A percentile compares a stretch with the other conserved stretches of the same genome.
phyloP scores from a whole-genome alignment of 2,888 invertebrate species.

The Aphrophora alni region DNA sequence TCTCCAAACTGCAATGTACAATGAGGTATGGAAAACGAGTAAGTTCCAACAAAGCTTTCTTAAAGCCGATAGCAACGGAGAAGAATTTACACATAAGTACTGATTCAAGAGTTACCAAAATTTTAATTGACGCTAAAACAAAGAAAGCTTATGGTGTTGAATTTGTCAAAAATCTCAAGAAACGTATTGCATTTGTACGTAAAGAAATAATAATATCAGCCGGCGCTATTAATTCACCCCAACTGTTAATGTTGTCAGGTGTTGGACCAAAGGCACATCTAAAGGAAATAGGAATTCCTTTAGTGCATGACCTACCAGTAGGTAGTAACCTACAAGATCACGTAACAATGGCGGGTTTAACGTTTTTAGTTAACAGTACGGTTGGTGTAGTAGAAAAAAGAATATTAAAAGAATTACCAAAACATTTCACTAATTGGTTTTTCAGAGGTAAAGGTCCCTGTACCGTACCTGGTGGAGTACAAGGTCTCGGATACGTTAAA shows the following conservation, averaged over 20 bases:
- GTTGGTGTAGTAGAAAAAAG: conserved; percentile 34
- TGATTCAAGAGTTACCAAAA: conserved; percentile 62
- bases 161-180: conserved; percentile 59
- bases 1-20: conserved; percentile 47
- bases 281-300: conserved; percentile 61
- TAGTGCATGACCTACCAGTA: conserved; percentile 65
- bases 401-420: conserved; percentile 53
- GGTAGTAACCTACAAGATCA: conserved; percentile 71
- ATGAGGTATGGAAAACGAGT: conserved; percentile 55
- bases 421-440: conserved; percentile 68
- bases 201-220: conserved; percentile 77
- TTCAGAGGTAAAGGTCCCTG: conserved; percentile 67
- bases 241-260: conserved; percentile 81
- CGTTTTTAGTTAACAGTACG: conserved; percentile 50
- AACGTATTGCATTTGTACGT: conserved; percentile 61
- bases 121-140: conserved; percentile 62
- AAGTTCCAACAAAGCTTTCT: conserved; percentile 67
- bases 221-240: conserved; percentile 81
- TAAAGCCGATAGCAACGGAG: conserved; percentile 62
- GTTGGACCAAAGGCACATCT: conserved; percentile 69
- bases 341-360: conserved; percentile 46
- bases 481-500: conserved; percentile 76
- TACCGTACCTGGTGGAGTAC: conserved; percentile 74
- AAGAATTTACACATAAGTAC: conserved; percentile 66
- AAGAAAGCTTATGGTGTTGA: conserved; percentile 64